Evolutionary conservation across 2,113 vertebrate genomes (phyloP), one percentile per base, ranked within the genome.

Genomic region (Nycticebus coucang): DNA sequence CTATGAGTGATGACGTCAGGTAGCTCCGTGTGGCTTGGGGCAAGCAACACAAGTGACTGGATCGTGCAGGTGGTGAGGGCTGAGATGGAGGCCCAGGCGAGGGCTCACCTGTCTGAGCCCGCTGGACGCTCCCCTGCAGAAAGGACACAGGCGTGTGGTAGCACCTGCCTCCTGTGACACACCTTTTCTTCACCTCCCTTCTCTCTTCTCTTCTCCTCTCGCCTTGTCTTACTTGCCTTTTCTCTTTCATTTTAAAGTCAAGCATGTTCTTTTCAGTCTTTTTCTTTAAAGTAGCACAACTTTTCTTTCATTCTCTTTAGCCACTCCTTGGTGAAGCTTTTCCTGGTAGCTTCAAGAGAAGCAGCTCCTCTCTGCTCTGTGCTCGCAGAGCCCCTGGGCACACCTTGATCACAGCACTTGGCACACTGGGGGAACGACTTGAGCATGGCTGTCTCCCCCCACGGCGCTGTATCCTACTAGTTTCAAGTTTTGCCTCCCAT

Each of bases 141-240:
- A 24, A 69, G 62, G 64, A 35, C 8, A 17, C n/a, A 19, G 14
- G 53, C 14, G 5, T 12, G 5, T 9, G 4, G 74, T 24, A 28
- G 6, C 10, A 26, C 28, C 66, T 87, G 45, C 17, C 15, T 15
- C 8, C 26, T 12, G 2, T 0, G 0, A 3, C 0, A 28, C 15
- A 35, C 55, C n/a, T 59, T 33, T 33, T 30, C 60, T 15, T n/a
- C 24, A 6, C 18, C 3, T 35, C 24, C 35, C 5, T 66, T 74
- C 24, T 26, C 55, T 66, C 3, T 35, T 22, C 37, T 55, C 37
- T 53, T 37, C n/a, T 53, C 85, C 45, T 35, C 41, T 78, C 30
- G 21, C 68, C 33, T 92, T 41, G 6, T 28, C 66, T 60, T 24
- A 50, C n/a, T 14, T 50, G 83, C 12, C 33, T 69, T 75, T 24